Evolutionary conservation across 2,113 vertebrate species (phyloP), one percentile per base, ranked within the genome.

Genomic region (Forbesichthys agassizii): DNA sequence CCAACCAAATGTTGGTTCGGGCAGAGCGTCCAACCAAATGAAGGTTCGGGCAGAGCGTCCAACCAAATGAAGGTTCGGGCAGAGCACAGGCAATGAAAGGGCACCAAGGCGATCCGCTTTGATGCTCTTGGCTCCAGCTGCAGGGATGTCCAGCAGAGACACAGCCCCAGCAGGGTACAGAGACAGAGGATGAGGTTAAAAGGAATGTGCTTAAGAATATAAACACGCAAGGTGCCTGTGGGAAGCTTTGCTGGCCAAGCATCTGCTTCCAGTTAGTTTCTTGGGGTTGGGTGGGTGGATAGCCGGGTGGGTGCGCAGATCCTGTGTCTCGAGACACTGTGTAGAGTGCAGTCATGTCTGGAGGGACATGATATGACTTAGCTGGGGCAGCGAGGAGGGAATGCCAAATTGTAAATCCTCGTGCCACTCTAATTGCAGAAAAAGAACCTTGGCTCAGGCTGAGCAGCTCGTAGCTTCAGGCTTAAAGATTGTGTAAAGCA

Each of bases 141-240:
- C 64, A 68, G 16, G 66, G 83, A 83, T 76, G 78, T 42, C 66
- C 48, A 74, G 75, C 61, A 5, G 9, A 16, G 61, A 66, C 27
- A 67, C 72, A 1, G 66, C 58, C 77, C 18, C 81, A 83, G 84
- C 79, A 81, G 86, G 82, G 78, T 75, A 75, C 73, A 75, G 81
- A 73, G 75, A 77, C 74, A 84, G 77, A n/a, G 16, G n/a, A 86
- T 79, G 82, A 79, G 77, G 84, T 78, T 77, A 59, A 68, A 57
- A 85, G 85, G 86, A 88, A 90, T 88, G 86, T 69, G 84, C 79
- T 79, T 53, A 53, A 70, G 79, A 88, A 90, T 77, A 84, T 76
- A 88, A 88, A 87, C 77, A 88, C 59, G 14, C 5, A 6, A 8
- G 36, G 36, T 68, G 78, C 74, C 83, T 51, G 81, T 77, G 78